Evolutionary conservation across 2,113 vertebrate genomes (phyloP).

Genomic region (Sylvia atricapilla): DNA sequence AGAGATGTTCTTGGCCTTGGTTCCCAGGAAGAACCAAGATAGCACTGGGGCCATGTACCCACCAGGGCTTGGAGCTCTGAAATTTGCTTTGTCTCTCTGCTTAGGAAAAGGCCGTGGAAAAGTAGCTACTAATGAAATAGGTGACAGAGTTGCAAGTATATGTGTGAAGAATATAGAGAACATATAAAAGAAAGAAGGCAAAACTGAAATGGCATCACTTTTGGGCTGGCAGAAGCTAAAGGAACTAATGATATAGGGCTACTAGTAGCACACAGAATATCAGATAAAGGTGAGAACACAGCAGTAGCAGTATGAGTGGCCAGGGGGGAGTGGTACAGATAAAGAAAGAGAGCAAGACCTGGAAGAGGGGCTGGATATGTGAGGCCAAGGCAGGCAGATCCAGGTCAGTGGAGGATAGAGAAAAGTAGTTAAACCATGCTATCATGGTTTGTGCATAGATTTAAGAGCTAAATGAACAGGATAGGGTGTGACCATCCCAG

Average conservation of each 20-base stretch:
- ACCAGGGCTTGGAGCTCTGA: background rate
- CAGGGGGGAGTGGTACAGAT: background rate
- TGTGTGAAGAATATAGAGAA: background rate
- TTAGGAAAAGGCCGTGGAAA: background rate
- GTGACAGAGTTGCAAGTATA: background rate
- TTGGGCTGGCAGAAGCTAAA: background rate
- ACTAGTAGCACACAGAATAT: background rate
- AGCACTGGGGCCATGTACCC: background rate
- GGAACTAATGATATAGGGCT: background rate
- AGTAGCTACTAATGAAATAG: background rate
- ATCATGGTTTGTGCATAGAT: background rate
- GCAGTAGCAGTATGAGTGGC: background rate
- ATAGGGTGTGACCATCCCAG: background rate
- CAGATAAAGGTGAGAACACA: background rate
- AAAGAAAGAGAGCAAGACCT: background rate
- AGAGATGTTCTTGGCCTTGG: too few species aligned
- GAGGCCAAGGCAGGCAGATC: background rate
- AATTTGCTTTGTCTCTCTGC: background rate
- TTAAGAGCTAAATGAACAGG: background rate
- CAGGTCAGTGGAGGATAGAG: background rate
- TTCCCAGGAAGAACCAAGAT: background rate
- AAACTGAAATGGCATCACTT: background rate
- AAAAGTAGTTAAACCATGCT: background rate
- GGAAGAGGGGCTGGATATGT: background rate
- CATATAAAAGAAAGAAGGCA: background rate